Evolutionary conservation across 2,797 vertebrate genomes (phyloP), one percentile per base, ranked within the genome.

Genomic region (Eremophila alpestris): DNA sequence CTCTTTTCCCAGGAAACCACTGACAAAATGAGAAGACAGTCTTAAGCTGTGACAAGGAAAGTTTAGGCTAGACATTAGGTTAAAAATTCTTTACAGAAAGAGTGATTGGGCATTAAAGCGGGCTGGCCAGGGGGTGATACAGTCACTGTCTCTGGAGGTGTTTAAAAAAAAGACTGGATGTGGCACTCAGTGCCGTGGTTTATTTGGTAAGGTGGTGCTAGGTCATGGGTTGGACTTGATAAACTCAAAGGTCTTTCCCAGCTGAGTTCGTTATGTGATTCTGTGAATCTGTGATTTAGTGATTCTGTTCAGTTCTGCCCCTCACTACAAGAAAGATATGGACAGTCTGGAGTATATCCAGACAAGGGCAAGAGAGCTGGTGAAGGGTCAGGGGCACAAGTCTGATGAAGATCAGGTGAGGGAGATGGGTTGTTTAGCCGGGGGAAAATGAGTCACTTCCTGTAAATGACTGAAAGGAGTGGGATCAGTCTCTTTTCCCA

Each of bases 21-120:
- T 27, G 21, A 32, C 3, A 29, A 19, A 22, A 48, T 0, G 2
- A 75, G 7, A 43, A 3, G 4, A 49, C 10, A 27, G 13, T 23
- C 36, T 41, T 22, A 55, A 62, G 41, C 8, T 41, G 22, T 3
- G 3, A 9, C 22, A 27, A 22, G 3, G 12, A 26, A 82, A 13
- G 16, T 68, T 58, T 49, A 43, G 2, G 6, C 11, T 43, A 41
- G 23, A 29, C 10, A 43, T 32, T 36, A 20, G 23, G 17, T 32
- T 63, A 46, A 78, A 60, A 46, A 10, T 5, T 60, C 4, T 41
- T 36, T 10, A 68, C 13, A 7, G 1, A 60, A 54, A 48, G 22
- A 13, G 13, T 64, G 22, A 34, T 20, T 54, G 29, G 6, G 2
- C 55, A 32, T 23, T 62, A 16, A 16, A 81, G 49, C 11, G 29